Evolutionary conservation across 2,888 invertebrate genomes (phyloP), one percentile per base, ranked within the genome.

Genomic region (Loripinus fragilis): DNA sequence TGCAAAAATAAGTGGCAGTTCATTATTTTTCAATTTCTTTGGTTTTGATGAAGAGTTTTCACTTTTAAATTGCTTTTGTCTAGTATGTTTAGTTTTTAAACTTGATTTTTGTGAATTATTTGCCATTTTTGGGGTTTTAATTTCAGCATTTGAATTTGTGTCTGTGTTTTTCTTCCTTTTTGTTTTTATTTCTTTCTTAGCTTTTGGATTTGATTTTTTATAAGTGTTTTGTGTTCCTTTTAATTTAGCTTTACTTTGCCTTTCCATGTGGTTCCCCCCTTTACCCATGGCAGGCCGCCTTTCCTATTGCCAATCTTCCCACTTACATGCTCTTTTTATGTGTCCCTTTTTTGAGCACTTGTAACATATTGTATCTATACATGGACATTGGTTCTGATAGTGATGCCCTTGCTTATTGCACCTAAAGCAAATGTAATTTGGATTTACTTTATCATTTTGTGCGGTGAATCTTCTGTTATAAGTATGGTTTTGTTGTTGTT

Each of bases 241-340:
- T 15, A 45, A 3, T 45, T 45, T n/a, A n/a, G n/a, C n/a, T 66
- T 30, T 50, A 28, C n/a, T n/a, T n/a, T n/a, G 74, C 78, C 73
- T 78, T 70, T 69, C 55, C 66, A 70, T 0, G 7, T 74, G 73
- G 78, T 71, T 78, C 78, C 74, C 78, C 50, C 70, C 68, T 50
- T 50, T 45, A 71, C 78, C 73, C 70, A 17, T 25, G 52, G 74
- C 55, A 73, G 78, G 74, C 70, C 52, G 17, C n/a, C 23, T 50
- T 64, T 48, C 52, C 70, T 74, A 78, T 70, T 66, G 33, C n/a
- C n/a, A n/a, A 7, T 15, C 5, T 60, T 30, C 30, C 30, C n/a
- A 0, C 10, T 41, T 25, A n/a, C 30, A 50, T n/a, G 60, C 73
- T 10, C 30, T 28, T 28, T 42, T 8, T n/a, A 71, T 66, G 23